These are phyloP conservation scores for Eupelmus urozonus DNA, from an alignment of 2,888 invertebrate genomes.

Conservation along the genomic window DNA sequence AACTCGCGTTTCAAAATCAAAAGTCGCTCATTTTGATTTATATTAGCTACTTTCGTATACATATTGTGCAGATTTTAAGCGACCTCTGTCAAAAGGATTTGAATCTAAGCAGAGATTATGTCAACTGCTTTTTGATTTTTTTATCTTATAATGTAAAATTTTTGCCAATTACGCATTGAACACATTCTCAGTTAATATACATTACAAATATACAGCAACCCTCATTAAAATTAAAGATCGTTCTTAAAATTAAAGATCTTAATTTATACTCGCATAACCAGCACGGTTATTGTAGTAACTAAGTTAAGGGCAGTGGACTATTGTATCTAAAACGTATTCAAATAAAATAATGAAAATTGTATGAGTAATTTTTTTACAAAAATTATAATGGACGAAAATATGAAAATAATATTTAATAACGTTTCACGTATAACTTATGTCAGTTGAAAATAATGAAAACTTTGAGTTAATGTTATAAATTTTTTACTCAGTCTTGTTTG, in stretches of 20 bases:
- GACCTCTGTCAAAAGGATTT: background rate
- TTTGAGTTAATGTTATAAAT: no score
- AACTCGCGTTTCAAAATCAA: slow-evolving; percentile 40
- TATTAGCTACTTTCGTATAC: background rate
- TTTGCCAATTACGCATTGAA: slow-evolving; percentile 12
- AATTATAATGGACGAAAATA: background rate
- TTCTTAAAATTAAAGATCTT: slow-evolving; percentile 13
- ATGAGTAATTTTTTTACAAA: background rate
- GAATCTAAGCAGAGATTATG: slow-evolving; percentile 2
- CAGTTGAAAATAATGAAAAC: no score
- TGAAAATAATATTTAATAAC: background rate
- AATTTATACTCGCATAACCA: background rate
- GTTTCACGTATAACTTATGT: background rate
- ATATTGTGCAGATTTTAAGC: background rate
- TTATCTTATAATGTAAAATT: no score
- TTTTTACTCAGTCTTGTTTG: no score
- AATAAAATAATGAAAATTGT: no score
- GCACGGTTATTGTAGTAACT: background rate
- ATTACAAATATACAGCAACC: slow-evolving; percentile 25
- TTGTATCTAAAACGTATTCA: no score
- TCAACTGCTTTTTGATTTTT: background rate
- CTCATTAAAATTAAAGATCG: background rate
- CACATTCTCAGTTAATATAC: slow-evolving; percentile 11
- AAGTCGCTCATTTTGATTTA: slow-evolving; percentile 30
- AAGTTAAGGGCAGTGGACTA: slow-evolving; percentile 26